phyloP scores from a whole-genome alignment of 37 sponge, comb jelly and placozoan genomes.

The Cladorhizidae sp. region DNA sequence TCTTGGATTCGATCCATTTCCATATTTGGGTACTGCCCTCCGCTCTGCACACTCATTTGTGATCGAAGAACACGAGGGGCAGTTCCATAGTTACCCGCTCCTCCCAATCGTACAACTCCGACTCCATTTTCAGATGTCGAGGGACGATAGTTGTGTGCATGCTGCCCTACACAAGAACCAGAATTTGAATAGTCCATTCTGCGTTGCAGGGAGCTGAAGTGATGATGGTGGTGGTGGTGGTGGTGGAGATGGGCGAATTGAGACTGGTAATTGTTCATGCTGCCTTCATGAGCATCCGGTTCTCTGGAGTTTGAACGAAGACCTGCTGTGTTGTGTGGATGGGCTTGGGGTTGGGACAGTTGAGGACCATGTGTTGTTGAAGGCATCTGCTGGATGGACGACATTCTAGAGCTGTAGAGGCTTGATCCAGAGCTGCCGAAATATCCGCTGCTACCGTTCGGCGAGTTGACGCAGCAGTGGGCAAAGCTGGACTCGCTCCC shows the following conservation, averaged over 20 bases:
- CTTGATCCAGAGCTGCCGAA: conserved; percentile 61
- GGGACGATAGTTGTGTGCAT: not conserved
- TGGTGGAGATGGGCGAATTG: not conserved
- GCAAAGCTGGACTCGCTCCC: conserved; percentile 13
- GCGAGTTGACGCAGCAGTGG: conserved; percentile 33
- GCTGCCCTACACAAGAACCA: not conserved
- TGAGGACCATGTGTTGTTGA: not conserved
- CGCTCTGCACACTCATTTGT: not conserved
- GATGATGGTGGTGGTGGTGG: conserved; percentile 13
- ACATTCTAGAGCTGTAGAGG: conserved; percentile 39
- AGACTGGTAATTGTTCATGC: not conserved
- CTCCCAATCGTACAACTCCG: not conserved
- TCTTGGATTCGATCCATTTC: not conserved
- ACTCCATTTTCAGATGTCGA: not conserved
- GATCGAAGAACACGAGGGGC: conserved; percentile 4
- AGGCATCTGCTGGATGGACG: conserved; percentile 43
- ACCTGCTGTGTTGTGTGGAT: not conserved
- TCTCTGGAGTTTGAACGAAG: not conserved
- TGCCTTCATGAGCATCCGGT: not conserved
- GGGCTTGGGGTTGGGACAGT: not conserved
- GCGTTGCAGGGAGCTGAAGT: conserved; percentile 16
- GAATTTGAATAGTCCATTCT: not conserved
- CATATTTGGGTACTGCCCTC: not conserved
- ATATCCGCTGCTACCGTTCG: conserved; percentile 49
- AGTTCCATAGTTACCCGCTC: conserved; percentile 16